Base-by-base conservation (phyloP, 2,113 vertebrate species). In the Sinocyclocheilus grahami region DNA sequence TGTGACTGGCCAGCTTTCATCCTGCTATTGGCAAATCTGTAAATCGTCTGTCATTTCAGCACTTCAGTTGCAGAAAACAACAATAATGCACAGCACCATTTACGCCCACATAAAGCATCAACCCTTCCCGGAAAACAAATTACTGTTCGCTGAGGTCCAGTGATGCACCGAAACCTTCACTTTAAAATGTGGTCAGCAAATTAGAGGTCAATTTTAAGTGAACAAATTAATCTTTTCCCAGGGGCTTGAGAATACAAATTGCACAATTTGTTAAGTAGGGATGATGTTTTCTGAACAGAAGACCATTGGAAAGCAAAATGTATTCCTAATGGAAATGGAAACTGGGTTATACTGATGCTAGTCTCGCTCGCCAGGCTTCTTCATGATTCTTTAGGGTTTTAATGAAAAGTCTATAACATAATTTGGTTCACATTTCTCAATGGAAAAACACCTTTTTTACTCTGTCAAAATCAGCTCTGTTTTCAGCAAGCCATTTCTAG, bases 61-160 rank as follows among this genome's bases (percentile, higher is more conserved):
- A 86, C 79, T 93, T 85, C 91, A 89, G 86, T 92, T 90, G 90
- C 86, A 86, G 85, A 90, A 89, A 91, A 92, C 89, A 86, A 88
- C 87, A 42, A 65, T 83, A 90, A 91, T 69, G 82, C 86, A 89
- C 87, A 90, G 83, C 78, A 86, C 72, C 30, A 76, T 89, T 89
- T 89, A 91, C 90, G 91, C 89, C 85, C 86, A 81, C 87, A 85
- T 48, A 67, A 71, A 85, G 76, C 58, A 48, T 51, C 27, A 55
- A 85, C 37, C 86, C 55, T 86, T 75, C 30, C 65, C 30, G 46
- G 88, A 89, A 92, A 85, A 77, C 48, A 77, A 86, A 85, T 81
- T 16, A 74, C 74, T 39, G 55, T 27, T 4, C 27, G 8, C 63
- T 13, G 11, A 4, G 37, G 24, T 74, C 51, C 27, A 51, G 20